A percentile compares a stretch with the other conserved stretches of the same genome.
These are phyloP conservation scores for Volucella inanis DNA, from an alignment of 2,888 invertebrate genomes.

Conservation along the genomic window DNA sequence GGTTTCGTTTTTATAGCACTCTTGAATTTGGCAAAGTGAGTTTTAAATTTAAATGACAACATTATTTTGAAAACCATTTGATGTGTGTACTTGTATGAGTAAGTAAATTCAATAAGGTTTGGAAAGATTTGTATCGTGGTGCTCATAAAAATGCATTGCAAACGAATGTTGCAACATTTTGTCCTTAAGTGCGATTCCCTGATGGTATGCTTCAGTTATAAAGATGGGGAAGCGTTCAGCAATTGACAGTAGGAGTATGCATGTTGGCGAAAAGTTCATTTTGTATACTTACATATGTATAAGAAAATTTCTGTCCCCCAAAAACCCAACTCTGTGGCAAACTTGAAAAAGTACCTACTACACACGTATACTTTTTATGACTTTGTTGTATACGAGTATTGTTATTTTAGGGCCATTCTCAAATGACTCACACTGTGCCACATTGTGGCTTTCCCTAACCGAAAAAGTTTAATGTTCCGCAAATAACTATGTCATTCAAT, in stretches of 20 bases:
- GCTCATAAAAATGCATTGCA: slow-evolving; percentile 37
- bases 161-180: slow-evolving; percentile 42
- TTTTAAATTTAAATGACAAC: slow-evolving; percentile 27
- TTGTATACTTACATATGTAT: not conserved
- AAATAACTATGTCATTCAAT: slow-evolving; percentile 33
- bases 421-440: slow-evolving; percentile 42
- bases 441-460: slow-evolving; percentile 19
- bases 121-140: slow-evolving; percentile 7
- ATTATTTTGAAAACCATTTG: slow-evolving; percentile 2
- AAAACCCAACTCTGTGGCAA: slow-evolving; percentile 14
- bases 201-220: slow-evolving; percentile 18
- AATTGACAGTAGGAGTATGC: slow-evolving; percentile 25
- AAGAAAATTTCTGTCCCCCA: slow-evolving; percentile 18
- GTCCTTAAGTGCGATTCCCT: slow-evolving; percentile 30
- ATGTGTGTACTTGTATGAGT: slow-evolving; percentile 1
- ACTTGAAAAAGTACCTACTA: slow-evolving; percentile 4
- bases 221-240: not conserved
- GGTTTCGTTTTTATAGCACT: slow-evolving; percentile 2
- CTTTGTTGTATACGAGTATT: slow-evolving; percentile 2
- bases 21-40: slow-evolving; percentile 39
- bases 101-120: slow-evolving; percentile 56
- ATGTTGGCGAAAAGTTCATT: slow-evolving; percentile 3
- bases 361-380: slow-evolving; percentile 10
- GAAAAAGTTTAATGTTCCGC: slow-evolving; percentile 12
- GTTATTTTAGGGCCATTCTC: slow-evolving; percentile 16